phyloP scores from a whole-genome alignment of 2,888 invertebrate species.

The Anorthoa munda region DNA sequence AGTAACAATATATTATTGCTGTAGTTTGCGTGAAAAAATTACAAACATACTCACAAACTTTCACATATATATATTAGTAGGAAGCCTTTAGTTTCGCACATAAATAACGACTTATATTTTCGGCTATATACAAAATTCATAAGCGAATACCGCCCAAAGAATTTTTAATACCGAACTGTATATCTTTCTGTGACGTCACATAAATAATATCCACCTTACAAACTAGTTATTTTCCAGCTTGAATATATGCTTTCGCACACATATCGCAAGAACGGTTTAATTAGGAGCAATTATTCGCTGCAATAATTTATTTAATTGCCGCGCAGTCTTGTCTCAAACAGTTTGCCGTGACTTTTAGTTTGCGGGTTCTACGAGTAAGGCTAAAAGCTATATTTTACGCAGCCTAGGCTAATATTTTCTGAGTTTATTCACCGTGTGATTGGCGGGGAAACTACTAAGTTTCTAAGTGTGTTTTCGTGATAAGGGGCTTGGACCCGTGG shows the following conservation, averaged over 20 bases:
- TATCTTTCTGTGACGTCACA: slow-evolving; percentile 33
- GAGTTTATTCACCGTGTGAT: slow-evolving; percentile 8
- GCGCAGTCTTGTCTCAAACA: slow-evolving; percentile 45
- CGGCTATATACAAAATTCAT: slow-evolving; percentile 16
- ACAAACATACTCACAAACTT: no score
- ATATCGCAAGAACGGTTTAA: slow-evolving; percentile 52
- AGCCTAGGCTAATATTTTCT: slow-evolving; percentile 13
- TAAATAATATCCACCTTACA: slow-evolving; percentile 13
- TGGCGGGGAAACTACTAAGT: neutral
- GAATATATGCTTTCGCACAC: slow-evolving; percentile 15
- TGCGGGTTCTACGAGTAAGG: neutral
- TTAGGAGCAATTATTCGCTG: slow-evolving; percentile 62
- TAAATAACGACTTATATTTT: slow-evolving; percentile 10
- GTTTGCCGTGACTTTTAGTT: slow-evolving; percentile 24
- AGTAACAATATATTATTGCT: no score
- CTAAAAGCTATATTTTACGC: slow-evolving; percentile 9
- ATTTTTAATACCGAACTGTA: slow-evolving; percentile 37
- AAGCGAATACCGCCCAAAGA: slow-evolving; percentile 28
- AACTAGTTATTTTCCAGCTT: slow-evolving; percentile 25
- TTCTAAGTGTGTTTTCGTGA: neutral
- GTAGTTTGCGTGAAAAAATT: no score
- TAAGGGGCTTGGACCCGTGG: neutral
- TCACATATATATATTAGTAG: neutral
- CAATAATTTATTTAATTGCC: slow-evolving; percentile 65
- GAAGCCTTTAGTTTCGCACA: neutral